phyloP scores from a whole-genome alignment of 2,888 invertebrate species.

The Drosophila prostipennis region DNA sequence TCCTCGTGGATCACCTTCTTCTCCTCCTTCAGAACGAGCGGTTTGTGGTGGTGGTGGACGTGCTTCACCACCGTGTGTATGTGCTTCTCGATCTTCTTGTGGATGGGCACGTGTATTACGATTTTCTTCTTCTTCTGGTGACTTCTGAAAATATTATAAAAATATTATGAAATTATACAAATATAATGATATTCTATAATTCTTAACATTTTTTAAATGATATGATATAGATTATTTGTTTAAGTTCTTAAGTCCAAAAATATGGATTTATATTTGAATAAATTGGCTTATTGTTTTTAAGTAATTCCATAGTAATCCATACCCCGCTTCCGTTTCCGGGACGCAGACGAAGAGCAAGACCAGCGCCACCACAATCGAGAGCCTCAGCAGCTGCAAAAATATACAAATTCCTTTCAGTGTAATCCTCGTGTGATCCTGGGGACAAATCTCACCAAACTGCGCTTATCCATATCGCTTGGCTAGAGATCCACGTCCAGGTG shows the following conservation, averaged over 20 bases:
- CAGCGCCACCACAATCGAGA: conserved; percentile 69
- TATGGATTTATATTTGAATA: no score
- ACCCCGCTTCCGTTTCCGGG: conserved; percentile 76
- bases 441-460: conserved; percentile 59
- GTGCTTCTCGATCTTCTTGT: conserved; percentile 84
- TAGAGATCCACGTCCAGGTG: conserved; percentile 10
- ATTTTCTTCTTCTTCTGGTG: conserved; percentile 83
- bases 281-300: no score
- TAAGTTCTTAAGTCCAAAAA: no score
- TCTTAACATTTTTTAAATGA: no score
- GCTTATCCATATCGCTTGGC: conserved; percentile 64
- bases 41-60: conserved; percentile 84
- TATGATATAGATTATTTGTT: no score
- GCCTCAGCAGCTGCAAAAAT: conserved; percentile 68
- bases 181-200: no score
- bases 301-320: conserved; percentile 10
- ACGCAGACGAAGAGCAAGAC: conserved; percentile 65
- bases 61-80: conserved; percentile 83
- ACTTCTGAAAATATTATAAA: conserved; percentile 30
- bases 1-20: conserved; percentile 83
- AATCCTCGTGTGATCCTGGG: conserved; percentile 6
- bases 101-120: conserved; percentile 83
- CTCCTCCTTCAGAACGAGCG: conserved; percentile 84
- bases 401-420: no score
- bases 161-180: no score